These are phyloP conservation scores for Vombatus ursinus DNA, from an alignment of 2,113 vertebrate genomes.

Conservation along the genomic window DNA sequence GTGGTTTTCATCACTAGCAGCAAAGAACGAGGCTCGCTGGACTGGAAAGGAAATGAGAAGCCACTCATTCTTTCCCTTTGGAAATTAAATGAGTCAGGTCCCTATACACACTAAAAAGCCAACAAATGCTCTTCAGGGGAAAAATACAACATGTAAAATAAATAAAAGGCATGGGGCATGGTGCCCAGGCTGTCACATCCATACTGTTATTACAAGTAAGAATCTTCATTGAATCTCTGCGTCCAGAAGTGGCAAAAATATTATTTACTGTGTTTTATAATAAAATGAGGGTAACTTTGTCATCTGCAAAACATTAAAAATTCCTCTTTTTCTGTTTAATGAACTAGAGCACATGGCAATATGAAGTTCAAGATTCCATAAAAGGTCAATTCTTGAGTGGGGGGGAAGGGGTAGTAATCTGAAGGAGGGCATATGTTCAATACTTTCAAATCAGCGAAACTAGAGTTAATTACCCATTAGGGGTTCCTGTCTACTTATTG, in stretches of 20 bases:
- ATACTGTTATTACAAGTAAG: neutral
- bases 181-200: neutral
- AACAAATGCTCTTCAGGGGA: neutral
- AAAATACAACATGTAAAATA: neutral
- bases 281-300: neutral
- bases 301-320: neutral
- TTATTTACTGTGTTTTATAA: neutral
- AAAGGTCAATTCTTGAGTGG: neutral
- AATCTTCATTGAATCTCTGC: neutral
- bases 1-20: conserved; percentile 91
- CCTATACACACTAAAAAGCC: neutral
- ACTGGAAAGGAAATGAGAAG: conserved; percentile 81
- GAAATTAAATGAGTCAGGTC: neutral
- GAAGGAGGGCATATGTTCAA: neutral
- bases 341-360: neutral
- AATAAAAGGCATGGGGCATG: neutral
- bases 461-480: neutral
- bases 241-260: neutral
- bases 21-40: conserved; percentile 93
- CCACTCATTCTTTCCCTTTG: neutral
- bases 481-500: neutral
- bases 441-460: neutral
- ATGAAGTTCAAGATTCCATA: neutral
- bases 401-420: neutral
- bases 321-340: neutral